Evolutionary conservation across 2,113 vertebrate genomes (phyloP).

Genomic region (Phylloscopus whistleri): DNA sequence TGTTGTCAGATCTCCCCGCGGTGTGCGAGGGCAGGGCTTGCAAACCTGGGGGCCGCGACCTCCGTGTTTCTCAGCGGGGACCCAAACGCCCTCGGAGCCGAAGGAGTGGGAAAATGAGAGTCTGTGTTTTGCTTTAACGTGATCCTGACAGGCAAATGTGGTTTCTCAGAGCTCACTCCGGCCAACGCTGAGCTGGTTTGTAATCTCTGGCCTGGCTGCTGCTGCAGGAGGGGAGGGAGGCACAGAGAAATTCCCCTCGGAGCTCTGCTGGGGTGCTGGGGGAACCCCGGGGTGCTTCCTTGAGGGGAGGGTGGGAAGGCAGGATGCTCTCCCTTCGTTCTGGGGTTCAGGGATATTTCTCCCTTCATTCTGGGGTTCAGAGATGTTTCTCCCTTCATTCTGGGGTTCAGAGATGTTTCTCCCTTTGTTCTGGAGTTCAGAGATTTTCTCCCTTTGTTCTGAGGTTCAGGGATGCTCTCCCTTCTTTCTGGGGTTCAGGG

Average conservation of each 20-base stretch:
- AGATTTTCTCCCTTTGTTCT: too few relatives aligned
- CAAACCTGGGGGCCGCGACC: conserved; percentile 78
- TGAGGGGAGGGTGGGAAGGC: not conserved
- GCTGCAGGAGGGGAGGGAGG: not conserved
- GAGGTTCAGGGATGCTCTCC: too few relatives aligned
- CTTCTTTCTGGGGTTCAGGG: too few relatives aligned
- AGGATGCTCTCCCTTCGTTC: not conserved
- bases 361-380: too few relatives aligned
- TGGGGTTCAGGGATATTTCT: too few relatives aligned
- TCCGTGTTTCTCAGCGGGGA: conserved; percentile 77
- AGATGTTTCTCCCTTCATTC: too few relatives aligned
- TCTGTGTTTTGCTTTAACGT: conserved; percentile 80
- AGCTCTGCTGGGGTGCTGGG: fast-evolving
- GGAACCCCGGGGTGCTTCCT: not conserved
- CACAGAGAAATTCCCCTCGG: not conserved
- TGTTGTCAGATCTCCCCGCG: conserved; percentile 72
- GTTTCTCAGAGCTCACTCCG: conserved; percentile 27
- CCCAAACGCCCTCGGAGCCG: conserved; percentile 68
- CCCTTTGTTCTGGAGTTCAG: too few relatives aligned
- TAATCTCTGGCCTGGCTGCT: conserved; percentile 27
- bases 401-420: too few relatives aligned
- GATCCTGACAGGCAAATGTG: conserved; percentile 80
- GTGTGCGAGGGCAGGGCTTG: conserved; percentile 75
- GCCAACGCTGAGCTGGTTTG: conserved; percentile 9
- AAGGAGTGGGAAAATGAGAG: conserved; percentile 75